Conservation (phyloP, 1,140 invertebrate species). For the Scaptomyza pallida region DNA sequence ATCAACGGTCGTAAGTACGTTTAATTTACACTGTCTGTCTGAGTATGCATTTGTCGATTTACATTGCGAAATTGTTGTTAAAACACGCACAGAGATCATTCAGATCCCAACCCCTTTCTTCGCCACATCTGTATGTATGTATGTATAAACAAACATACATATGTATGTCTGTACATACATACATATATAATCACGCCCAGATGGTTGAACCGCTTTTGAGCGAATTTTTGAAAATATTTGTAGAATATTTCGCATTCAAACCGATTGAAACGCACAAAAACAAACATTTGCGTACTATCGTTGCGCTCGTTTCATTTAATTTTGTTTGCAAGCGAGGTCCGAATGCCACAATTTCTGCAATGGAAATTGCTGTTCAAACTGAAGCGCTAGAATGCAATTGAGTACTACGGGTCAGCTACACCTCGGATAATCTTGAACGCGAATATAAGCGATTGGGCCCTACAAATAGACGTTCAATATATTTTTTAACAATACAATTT, state of each 20-base stretch:
- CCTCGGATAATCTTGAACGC: constrained; percentile 3
- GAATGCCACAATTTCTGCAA: constrained; percentile 26
- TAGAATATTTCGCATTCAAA: constrained; percentile 73
- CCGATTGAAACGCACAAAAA: constrained; percentile 68
- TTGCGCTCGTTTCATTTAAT: constrained; percentile 26
- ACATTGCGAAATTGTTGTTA: constrained; percentile 70
- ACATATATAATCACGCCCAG: constrained; percentile 17
- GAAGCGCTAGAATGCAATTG: constrained; percentile 14
- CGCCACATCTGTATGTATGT: background rate
- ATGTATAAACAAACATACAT: no score
- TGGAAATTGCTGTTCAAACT: constrained; percentile 12
- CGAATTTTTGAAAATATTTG: constrained; percentile 54
- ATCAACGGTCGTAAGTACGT: constrained; percentile 6
- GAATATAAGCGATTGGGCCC: no score
- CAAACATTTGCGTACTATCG: constrained; percentile 64
- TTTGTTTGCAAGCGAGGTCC: constrained; percentile 14
- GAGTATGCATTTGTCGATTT: constrained; percentile 61
- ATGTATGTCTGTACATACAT: background rate
- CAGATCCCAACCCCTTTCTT: constrained; percentile 29
- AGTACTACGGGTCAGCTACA: constrained; percentile 3
- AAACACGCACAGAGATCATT: constrained; percentile 65
- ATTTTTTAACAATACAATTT: no score
- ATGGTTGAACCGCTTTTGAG: constrained; percentile 66
- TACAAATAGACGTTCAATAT: no score
- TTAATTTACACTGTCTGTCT: constrained; percentile 20